These are phyloP conservation scores for Echiichthys vipera DNA, from an alignment of 2,797 vertebrate genomes.

Conservation along the genomic window DNA sequence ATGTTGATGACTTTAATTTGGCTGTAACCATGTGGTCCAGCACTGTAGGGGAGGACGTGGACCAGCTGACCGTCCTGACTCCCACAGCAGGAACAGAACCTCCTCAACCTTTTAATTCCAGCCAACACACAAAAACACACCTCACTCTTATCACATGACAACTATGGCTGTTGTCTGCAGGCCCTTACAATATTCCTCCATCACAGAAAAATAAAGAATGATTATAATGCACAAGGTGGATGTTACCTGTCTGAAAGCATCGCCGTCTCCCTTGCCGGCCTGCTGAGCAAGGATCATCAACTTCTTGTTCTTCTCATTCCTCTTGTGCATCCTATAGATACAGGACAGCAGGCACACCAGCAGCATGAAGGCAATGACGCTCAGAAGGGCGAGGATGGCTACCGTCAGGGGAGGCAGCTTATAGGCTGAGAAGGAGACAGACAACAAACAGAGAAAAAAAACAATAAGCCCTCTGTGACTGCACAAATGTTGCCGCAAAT, in stretches of 20 bases:
- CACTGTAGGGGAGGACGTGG: constrained; percentile 13
- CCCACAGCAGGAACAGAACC: constrained; percentile 30
- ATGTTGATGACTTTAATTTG: not conserved
- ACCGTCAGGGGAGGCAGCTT: constrained; percentile 75
- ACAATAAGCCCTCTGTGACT: not conserved
- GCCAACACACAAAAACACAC: constrained; percentile 14
- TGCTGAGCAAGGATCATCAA: constrained; percentile 79
- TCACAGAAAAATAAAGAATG: not conserved
- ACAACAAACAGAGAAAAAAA: not conserved
- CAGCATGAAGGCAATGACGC: constrained; percentile 81
- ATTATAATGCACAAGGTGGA: not conserved
- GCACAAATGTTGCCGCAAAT: not conserved
- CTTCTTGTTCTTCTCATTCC: constrained; percentile 80
- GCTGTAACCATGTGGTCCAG: constrained; percentile 9
- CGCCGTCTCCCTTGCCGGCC: constrained; percentile 78
- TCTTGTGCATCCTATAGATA: constrained; percentile 75
- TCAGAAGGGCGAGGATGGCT: constrained; percentile 76
- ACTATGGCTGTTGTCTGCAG: not conserved
- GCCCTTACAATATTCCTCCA: not conserved
- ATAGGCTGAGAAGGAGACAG: constrained; percentile 63
- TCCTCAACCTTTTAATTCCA: constrained; percentile 11
- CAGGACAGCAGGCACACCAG: constrained; percentile 83
- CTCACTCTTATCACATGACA: not conserved
- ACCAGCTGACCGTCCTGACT: constrained; percentile 48
- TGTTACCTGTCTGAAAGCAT: constrained; percentile 85